Evolutionary conservation across 2,797 vertebrate species (phyloP), one percentile per base, ranked within the genome.

Genomic region (Columba guinea): DNA sequence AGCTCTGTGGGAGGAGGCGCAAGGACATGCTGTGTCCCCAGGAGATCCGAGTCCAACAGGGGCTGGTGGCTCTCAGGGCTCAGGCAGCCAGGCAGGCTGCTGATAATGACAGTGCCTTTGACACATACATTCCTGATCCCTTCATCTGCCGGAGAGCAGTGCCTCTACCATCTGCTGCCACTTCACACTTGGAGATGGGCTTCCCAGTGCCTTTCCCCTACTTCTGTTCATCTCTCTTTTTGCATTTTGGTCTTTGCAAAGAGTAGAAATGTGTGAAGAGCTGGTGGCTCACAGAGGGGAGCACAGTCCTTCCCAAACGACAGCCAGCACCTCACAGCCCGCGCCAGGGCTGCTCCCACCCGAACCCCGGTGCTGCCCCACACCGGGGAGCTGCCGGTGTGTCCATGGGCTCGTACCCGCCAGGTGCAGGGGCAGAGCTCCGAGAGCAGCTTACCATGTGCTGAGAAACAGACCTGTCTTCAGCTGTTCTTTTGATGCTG

Each of bases 111-210:
- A 35, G 41, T 87, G 93, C 84, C 87, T 89, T 75, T 79, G 70
- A 79, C 86, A 76, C 22, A 2, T 55, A 19, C n/a, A 15, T 78
- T 28, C 22, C 53, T 32, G 63, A 89, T 65, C 62, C 52, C 63
- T 84, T 87, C 68, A 18, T 87, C 69, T 96, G 90, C 82, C 90
- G n/a, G 1, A n/a, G 79, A 92, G 84, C 90, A 75, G 69, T 0
- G 21, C 79, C 87, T 94, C 62, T 75, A 19, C 94, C 94, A 93
- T 91, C 91, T 96, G 96, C 89, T 53, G 56, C 41, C 87, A 52
- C 80, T 67, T 93, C 65, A 32, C 74, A 90, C 90, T 86, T 79
- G 59, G 74, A 76, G 39, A 82, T 56, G 74, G 73, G 56, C 80
- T 94, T 90, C 78, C 69, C 52, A 49, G 44, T 46, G 85, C 75